Base-by-base conservation (phyloP, 2,113 vertebrate species). In the Zosterops lateralis region DNA sequence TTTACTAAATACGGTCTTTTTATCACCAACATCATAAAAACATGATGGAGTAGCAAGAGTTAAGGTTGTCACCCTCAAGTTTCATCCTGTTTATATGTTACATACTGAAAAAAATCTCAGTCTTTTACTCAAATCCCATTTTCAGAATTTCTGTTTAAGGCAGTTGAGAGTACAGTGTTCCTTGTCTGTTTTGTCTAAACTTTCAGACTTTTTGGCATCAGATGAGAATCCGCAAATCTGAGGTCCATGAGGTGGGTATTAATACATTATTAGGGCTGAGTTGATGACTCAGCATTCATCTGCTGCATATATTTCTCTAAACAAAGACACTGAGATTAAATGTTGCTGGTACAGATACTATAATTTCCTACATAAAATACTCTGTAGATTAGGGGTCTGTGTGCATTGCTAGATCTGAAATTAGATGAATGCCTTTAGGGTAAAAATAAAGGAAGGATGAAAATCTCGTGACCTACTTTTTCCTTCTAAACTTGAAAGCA, bases 381-480 rank as follows among this genome's bases (percentile, higher is more conserved):
- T 61, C 66, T 78, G 36, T 54, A 93, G 62, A 90, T 76, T 61
- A 66, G 13, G 34, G 17, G n/a, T 66, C 12, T 47, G 38, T 32
- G 67, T 60, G 45, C 68, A 78, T 38, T 81, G n/a, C 53, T 61
- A 84, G 57, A 94, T 78, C 36, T 90, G 65, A 94, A 92, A 84
- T 45, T 48, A 81, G n/a, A 90, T 70, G 78, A 61, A 84, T 45
- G n/a, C 16, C 61, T 84, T 77, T 19, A 86, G 45, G n/a, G 64
- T 42, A 70, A 84, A 94, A 87, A 47, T 77, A 86, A 92, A 90
- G 31, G 17, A 91, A 84, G 44, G 42, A 86, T 61, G 14, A 84
- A 87, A 95, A 86, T 77, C 58, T 79, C 4, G 1, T 77, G 53
- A 90, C 81, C 70, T 80, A 94, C 50, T 82, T 95, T 93, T 82